These are phyloP conservation scores for Remorina albescens DNA, from an alignment of 2,797 vertebrate genomes.

Conservation along the genomic window DNA sequence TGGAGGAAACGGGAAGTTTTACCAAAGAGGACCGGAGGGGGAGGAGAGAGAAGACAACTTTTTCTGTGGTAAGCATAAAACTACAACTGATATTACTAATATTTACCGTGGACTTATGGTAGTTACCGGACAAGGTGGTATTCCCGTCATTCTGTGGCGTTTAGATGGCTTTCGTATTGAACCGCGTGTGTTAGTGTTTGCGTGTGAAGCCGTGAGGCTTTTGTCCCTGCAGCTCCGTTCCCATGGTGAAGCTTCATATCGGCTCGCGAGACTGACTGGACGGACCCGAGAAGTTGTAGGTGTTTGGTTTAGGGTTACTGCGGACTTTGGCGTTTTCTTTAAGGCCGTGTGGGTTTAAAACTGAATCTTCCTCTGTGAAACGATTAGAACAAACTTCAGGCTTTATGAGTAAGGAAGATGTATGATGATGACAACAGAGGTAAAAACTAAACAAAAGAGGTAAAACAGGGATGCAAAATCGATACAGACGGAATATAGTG, in stretches of 20 bases:
- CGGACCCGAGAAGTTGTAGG: slow-evolving; percentile 8
- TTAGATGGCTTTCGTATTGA: not conserved
- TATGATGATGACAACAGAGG: too few relatives aligned
- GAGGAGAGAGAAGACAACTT: slow-evolving; percentile 12
- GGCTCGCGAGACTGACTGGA: slow-evolving; percentile 52
- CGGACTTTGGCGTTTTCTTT: too few relatives aligned
- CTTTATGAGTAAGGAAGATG: too few relatives aligned
- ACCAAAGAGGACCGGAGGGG: not conserved
- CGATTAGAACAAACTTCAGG: too few relatives aligned
- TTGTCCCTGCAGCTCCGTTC: slow-evolving; percentile 74
- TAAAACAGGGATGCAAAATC: too few relatives aligned
- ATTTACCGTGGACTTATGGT: not conserved
- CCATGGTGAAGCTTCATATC: slow-evolving; percentile 82
- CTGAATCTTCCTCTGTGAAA: too few relatives aligned
- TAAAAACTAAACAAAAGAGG: too few relatives aligned
- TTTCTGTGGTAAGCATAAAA: slow-evolving; percentile 39
- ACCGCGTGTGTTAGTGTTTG: not conserved
- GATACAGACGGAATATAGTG: too few relatives aligned
- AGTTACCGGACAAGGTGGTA: not conserved
- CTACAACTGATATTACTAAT: too few relatives aligned
- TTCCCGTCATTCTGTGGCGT: not conserved
- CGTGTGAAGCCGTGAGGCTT: slow-evolving; percentile 7
- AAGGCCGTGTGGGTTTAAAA: not conserved
- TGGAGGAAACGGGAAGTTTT: slow-evolving; percentile 45
- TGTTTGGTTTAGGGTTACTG: not conserved